Evolutionary conservation across 2,113 vertebrate species (phyloP), one percentile per base, ranked within the genome.

Genomic region (Ammodytes dubius): DNA sequence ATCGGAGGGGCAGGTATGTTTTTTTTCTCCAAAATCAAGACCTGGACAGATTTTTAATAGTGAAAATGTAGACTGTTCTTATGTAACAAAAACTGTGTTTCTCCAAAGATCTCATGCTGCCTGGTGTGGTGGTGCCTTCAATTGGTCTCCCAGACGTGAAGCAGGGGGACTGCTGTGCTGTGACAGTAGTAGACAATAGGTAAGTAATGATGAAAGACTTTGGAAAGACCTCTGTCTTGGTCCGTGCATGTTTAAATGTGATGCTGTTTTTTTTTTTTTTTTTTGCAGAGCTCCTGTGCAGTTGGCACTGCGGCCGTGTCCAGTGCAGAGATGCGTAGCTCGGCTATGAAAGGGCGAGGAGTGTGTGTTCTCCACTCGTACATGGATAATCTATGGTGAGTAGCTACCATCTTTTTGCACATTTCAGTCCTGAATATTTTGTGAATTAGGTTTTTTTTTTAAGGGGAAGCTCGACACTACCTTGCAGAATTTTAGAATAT

Each of bases 51-150:
- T 68, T 5, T 46, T 71, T 70, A 45, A 53, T n/a, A n/a, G 10
- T 50, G 54, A 43, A 39, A 2, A 40, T 71, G 46, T 14, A 19
- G 4, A 45, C 53, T 53, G 6, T 40, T 10, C 3, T 59, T 7
- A 9, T 64, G 6, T 61, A 50, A 79, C 13, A 14, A 53, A 74
- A 17, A 63, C 52, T 69, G 45, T 81, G 13, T 60, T 86, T 91
- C 60, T 83, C 77, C 54, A 12, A 89, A 99, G 98, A 99, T 91
- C 96, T 99, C 83, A 99, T 99, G 98, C 94, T 99, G 85, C 98
- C 98, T 0, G 97, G 98, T 50, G 94, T 99, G 42, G 95, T 97
- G 81, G 92, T 97, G 88, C 95, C 97, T 84, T 89, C 95, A 84
- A 80, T 85, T 84, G 98, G 97, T 72, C 94, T 99, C 15, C 97